Percentiles rank a stretch among this genome's conserved stretches.
These are phyloP conservation scores for Griposia aprilina DNA, from an alignment of 2,888 invertebrate genomes.

Conservation along the genomic window DNA sequence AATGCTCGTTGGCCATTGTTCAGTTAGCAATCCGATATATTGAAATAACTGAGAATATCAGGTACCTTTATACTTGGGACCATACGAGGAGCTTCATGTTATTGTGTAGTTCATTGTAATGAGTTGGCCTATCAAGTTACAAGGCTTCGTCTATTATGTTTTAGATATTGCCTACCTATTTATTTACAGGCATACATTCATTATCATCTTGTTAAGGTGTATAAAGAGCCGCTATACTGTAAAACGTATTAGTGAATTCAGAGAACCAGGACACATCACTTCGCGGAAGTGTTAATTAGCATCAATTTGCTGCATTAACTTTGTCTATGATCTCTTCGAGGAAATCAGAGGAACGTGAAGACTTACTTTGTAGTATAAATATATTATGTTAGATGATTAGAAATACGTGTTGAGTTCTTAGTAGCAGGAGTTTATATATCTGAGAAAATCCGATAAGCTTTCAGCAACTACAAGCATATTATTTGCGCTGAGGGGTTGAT, in stretches of 20 bases:
- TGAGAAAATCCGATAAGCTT: neutral
- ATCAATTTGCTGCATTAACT: neutral
- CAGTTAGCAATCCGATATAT: conserved; percentile 35
- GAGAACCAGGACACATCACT: conserved; percentile 1
- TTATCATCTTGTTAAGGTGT: neutral
- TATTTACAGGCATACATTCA: neutral
- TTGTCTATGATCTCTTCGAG: neutral
- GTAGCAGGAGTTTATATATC: neutral
- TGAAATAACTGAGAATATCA: conserved; percentile 16
- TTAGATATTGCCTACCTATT: neutral
- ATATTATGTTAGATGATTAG: neutral
- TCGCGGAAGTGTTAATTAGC: neutral
- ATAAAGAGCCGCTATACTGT: neutral
- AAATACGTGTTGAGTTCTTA: neutral
- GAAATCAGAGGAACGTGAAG: neutral
- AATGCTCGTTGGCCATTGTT: conserved; percentile 46
- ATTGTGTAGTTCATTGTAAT: neutral
- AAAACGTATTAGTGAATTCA: neutral
- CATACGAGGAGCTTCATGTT: conserved; percentile 13
- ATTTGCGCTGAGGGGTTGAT: neutral
- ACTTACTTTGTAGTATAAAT: neutral
- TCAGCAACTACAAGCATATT: neutral
- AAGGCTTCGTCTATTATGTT: neutral
- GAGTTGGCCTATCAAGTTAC: conserved; percentile 7
- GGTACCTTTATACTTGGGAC: neutral